Evolutionary conservation across 37 sponge, comb jelly and placozoan species (phyloP).

Genomic region (Cladorhizidae sp.): DNA sequence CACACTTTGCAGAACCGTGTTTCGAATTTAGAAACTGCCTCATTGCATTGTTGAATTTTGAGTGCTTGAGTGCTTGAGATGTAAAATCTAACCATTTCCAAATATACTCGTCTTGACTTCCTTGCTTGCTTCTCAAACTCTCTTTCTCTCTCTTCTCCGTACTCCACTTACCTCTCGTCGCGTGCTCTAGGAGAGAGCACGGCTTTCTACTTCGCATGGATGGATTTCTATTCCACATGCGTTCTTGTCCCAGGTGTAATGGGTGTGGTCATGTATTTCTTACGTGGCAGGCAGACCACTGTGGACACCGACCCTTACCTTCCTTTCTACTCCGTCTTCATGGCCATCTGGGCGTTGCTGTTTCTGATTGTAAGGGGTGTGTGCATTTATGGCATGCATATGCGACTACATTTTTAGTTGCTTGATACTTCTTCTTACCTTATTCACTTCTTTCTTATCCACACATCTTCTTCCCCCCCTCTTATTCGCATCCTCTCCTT

Average conservation of each 20-base stretch:
- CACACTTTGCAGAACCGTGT: no score
- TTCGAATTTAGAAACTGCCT: no score
- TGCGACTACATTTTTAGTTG: background rate
- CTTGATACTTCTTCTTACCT: background rate
- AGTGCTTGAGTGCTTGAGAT: no score
- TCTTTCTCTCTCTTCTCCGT: no score
- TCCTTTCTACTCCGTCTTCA: constrained; percentile 67
- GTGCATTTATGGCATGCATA: background rate
- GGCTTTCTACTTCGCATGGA: constrained; percentile 81
- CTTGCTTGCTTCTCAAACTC: no score
- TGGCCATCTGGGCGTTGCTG: constrained; percentile 74
- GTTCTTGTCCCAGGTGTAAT: constrained; percentile 42
- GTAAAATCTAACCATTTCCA: no score
- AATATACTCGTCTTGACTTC: no score
- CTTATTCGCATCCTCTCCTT: no score
- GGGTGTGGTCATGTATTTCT: constrained; percentile 50
- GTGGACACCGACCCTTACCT: constrained; percentile 75
- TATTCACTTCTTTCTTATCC: no score
- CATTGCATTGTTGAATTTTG: no score
- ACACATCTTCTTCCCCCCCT: no score
- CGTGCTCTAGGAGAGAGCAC: constrained; percentile 69
- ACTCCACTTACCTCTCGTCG: no score
- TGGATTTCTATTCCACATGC: constrained; percentile 63
- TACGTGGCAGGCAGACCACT: constrained; percentile 29
- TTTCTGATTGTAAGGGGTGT: constrained; percentile 54